Evolutionary conservation across 2,888 invertebrate species (phyloP), one percentile per base, ranked within the genome.

Genomic region (Polydrusus tereticollis): DNA sequence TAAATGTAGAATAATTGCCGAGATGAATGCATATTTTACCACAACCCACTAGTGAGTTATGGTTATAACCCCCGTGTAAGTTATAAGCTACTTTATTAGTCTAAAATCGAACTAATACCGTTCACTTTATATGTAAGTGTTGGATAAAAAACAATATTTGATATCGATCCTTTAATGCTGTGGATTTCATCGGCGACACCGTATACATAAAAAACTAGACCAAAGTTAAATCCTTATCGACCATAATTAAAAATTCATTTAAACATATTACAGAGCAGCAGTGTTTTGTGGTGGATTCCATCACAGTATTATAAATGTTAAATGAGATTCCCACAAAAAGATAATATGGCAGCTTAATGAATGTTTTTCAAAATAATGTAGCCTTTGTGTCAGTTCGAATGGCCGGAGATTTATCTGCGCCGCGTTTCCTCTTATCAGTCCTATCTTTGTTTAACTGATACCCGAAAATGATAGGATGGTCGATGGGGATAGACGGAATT

Each of bases 351-450:
- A 59, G 68, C 72, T 72, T 72, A 72, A 72, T 72, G 72, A 72
- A 72, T 68, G 72, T 72, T 72, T 72, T 72, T 72, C 72, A 72
- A 72, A 72, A 72, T 72, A 72, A 72, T 72, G 72, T 63, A 63
- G 60, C 72, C 72, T 72, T 72, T 72, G 72, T 72, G 67, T 72
- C 72, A 68, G 63, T 68, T 72, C 63, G 67, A 67, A 68, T 55
- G 52, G 68, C 63, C 68, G 72, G 63, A 72, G 72, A 72, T 72
- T 52, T 72, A 72, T 72, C 72, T 68, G 68, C 33, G 68, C 68
- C 33, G 68, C 70, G 63, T 69, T 67, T 72, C 62, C 45, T 67
- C 62, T 66, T 72, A 72, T 72, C 72, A 14, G 47, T 20, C 29
- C 63, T 66, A 72, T 72, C 72, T 68, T 41, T 64, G 68, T 72